A percentile compares a stretch with the other conserved stretches of the same genome.
These are phyloP conservation scores for Ursus arctos DNA, from an alignment of 2,113 vertebrate species.

Conservation along the genomic window DNA sequence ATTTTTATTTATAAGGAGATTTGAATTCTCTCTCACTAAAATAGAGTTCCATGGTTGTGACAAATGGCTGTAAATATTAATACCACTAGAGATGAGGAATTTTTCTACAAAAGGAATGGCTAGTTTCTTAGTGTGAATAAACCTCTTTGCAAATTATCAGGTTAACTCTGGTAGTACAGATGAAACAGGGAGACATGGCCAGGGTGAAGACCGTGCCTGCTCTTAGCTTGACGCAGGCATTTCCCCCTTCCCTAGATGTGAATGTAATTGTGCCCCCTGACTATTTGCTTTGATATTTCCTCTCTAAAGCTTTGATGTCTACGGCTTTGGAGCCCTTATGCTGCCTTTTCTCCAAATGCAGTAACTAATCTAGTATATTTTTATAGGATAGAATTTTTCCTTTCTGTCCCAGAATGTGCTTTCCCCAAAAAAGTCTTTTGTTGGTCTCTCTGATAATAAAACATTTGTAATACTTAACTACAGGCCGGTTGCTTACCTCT, in stretches of 20 bases:
- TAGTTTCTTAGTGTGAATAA: background rate
- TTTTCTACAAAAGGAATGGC: background rate
- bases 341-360: background rate
- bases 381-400: background rate
- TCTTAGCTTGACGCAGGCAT: background rate
- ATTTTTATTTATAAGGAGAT: background rate
- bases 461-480: background rate
- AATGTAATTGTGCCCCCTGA: background rate
- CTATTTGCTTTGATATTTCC: background rate
- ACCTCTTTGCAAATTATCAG: background rate
- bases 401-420: background rate
- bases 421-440: background rate
- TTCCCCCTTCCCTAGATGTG: background rate
- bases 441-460: background rate
- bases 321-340: background rate
- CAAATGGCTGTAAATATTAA: background rate
- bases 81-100: background rate
- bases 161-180: background rate
- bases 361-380: background rate
- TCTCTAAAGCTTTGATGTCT: background rate
- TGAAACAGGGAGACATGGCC: background rate
- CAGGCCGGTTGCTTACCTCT: background rate
- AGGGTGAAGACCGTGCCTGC: background rate
- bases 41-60: background rate
- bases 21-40: background rate